Evolutionary conservation across 2,113 vertebrate species (phyloP), one percentile per base, ranked within the genome.

Genomic region (Neodon shergylaensis): DNA sequence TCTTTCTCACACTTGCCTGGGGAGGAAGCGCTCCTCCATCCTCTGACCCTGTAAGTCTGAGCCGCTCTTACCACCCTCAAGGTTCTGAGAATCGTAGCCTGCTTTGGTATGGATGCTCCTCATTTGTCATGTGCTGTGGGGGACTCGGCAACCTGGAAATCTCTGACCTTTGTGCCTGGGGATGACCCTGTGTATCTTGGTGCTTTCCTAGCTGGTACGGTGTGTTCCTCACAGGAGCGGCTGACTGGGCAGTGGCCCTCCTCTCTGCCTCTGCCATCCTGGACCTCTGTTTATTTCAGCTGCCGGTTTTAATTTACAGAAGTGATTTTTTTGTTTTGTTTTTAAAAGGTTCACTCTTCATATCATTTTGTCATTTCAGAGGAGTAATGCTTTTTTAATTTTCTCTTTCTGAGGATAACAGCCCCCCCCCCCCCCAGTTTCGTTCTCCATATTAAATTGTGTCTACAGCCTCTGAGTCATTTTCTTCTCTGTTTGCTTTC

Each of bases 291-390:
- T 86, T 90, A 94, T 77, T 82, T 95, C 61, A 94, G 13, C 54
- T 76, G 49, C 61, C 58, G 74, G 73, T 91, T 89, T 94, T 95
- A 95, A 91, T 94, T 94, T 95, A 90, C 70, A 92, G n/a, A 61
- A 85, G 10, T 19, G 19, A 24, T 81, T 93, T 36, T 70, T 72
- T 72, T 19, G 8, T 73, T 39, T 88, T 95, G 6, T 94, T 95
- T 78, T 93, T 58, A 8, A 54, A 70, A 4, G 76, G 58, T 42
- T 79, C 33, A 39, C 68, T 95, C 70, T 94, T 82, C 31, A 33
- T 39, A n/a, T 81, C 47, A n/a, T 95, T 87, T 94, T 82, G 86
- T 91, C 65, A 28, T 79, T 84, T 95, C 72, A 92, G 58, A 68
- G 26, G n/a, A 52, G 19, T 54, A 89, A 63, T 82, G 82, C 21